A percentile compares a stretch with the other conserved stretches of the same genome.
phyloP scores from a whole-genome alignment of 2,113 vertebrate species.

The Chaetodon auriga region DNA sequence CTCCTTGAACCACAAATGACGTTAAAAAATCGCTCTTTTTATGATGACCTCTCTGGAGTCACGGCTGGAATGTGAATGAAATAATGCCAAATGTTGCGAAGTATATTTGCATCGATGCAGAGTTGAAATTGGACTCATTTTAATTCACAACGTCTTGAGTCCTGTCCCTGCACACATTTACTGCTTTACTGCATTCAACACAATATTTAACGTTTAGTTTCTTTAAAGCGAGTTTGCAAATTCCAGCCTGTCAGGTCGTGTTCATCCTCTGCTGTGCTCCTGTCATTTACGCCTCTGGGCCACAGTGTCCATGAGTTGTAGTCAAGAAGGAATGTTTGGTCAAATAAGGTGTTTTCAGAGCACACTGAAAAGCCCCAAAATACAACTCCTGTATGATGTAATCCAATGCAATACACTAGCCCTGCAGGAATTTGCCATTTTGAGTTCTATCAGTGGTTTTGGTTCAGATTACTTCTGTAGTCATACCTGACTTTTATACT shows the following conservation, averaged over 20 bases:
- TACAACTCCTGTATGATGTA: not conserved
- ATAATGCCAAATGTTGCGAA: not conserved
- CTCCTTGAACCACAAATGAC: not conserved
- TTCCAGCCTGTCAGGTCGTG: not conserved
- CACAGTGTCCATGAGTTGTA: not conserved
- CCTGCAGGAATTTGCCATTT: not conserved
- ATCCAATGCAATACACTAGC: not conserved
- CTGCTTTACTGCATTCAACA: not conserved
- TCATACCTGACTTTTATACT: too few relatives aligned
- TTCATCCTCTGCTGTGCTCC: not conserved
- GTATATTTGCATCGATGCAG: not conserved
- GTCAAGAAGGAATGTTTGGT: not conserved
- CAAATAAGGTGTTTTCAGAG: not conserved
- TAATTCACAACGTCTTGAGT: not conserved
- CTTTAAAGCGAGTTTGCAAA: not conserved
- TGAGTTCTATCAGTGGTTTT: too few relatives aligned
- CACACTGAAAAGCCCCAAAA: not conserved
- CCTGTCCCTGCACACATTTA: too few relatives aligned
- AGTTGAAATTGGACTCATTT: not conserved
- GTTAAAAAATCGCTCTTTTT: not conserved
- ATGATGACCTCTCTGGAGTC: not conserved
- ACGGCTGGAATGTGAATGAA: not conserved
- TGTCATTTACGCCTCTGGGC: not conserved
- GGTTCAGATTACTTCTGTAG: too few relatives aligned
- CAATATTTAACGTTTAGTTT: not conserved